phyloP scores from a whole-genome alignment of 2,113 vertebrate species.

The Spilogale gracilis region DNA sequence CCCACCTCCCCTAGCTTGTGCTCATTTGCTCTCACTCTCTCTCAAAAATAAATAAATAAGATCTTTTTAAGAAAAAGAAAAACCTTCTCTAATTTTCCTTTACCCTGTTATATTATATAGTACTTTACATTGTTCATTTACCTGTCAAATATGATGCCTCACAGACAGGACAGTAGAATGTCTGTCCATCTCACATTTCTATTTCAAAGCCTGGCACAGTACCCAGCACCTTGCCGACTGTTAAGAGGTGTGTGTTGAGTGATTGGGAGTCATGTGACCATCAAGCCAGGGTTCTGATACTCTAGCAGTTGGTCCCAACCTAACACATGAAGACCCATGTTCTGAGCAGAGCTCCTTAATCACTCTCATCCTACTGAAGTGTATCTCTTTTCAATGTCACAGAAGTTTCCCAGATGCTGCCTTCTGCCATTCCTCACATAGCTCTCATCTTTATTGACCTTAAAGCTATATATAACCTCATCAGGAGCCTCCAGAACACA shows the following conservation, averaged over 20 bases:
- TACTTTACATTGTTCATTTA: not conserved
- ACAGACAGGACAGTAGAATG: not conserved
- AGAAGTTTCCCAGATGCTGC: not conserved
- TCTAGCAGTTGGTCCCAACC: not conserved
- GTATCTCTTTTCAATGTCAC: not conserved
- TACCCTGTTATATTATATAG: not conserved
- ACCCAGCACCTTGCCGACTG: not conserved
- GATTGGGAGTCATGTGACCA: not conserved
- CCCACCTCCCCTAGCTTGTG: too few relatives aligned
- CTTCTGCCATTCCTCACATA: not conserved
- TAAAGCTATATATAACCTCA: too few relatives aligned
- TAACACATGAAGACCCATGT: not conserved
- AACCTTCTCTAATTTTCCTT: not conserved
- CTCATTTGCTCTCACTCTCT: too few relatives aligned
- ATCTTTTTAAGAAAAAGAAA: too few relatives aligned
- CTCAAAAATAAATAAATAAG: too few relatives aligned
- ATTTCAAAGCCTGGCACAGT: not conserved
- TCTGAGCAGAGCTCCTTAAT: not conserved
- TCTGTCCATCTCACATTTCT: not conserved
- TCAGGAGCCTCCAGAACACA: not conserved
- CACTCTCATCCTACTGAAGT: not conserved
- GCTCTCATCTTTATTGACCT: not conserved
- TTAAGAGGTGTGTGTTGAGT: not conserved
- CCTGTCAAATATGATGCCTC: not conserved
- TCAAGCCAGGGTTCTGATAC: not conserved